Conservation (phyloP, 2,888 invertebrate genomes). For the Callimorpha dominula region DNA sequence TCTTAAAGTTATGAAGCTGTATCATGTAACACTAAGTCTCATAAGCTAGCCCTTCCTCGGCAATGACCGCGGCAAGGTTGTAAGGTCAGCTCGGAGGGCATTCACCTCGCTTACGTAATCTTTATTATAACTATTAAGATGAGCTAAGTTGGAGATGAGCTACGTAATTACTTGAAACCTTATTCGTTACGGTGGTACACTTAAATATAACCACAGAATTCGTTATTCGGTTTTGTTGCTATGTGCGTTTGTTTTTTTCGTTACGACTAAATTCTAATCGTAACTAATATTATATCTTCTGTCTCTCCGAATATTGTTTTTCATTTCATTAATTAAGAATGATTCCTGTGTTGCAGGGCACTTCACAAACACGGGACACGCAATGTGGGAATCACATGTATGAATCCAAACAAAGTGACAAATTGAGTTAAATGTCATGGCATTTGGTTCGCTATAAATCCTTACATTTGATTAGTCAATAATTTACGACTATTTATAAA, state of each 20-base stretch:
- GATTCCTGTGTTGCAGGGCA: no score
- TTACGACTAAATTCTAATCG: no score
- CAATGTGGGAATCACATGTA: neutral
- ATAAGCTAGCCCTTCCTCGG: constrained; percentile 26
- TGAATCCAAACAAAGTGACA: no score
- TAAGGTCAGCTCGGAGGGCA: constrained; percentile 22
- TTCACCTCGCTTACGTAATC: constrained; percentile 41
- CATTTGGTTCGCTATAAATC: no score
- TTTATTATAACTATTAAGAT: constrained; percentile 18
- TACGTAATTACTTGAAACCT: neutral
- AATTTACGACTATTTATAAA: no score
- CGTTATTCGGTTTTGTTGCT: neutral
- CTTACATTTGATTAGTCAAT: no score
- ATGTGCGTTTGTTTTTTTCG: neutral
- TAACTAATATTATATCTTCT: no score
- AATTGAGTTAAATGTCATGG: no score
- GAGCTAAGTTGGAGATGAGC: constrained; percentile 11
- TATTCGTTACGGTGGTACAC: neutral
- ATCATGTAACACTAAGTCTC: constrained; percentile 7
- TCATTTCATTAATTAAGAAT: no score
- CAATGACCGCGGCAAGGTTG: constrained; percentile 24
- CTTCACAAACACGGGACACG: no score
- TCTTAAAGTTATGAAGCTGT: neutral
- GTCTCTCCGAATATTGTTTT: no score
- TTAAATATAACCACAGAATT: neutral